Evolutionary conservation across 2,797 vertebrate genomes (phyloP), one percentile per base, ranked within the genome.

Genomic region (Streptopelia turtur): DNA sequence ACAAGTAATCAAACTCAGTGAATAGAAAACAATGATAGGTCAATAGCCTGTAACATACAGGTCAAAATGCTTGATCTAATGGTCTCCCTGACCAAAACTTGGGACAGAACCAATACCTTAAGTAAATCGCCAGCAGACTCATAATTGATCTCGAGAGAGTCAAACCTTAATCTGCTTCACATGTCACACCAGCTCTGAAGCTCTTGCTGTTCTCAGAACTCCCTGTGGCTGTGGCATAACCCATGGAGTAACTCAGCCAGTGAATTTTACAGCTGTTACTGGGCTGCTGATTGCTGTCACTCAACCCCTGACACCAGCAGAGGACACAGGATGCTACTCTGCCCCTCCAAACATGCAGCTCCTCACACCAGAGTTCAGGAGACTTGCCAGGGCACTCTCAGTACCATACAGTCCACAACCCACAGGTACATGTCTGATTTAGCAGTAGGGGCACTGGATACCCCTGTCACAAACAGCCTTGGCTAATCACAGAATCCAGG

Each of bases 51-150:
- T 53, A 68, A 64, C 16, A 50, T 28, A 37, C 4, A 53, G 52
- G 27, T 10, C 35, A 70, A 68, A 66, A 31, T 63, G 47, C 21
- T 64, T 53, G 13, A n/a, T 59, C 28, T 68, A 56, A 77, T 37
- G 45, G 3, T 37, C 5, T 65, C 33, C 35, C 27, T 66, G 27
- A 64, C 45, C 45, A 31, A 77, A 68, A 69, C 13, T 22, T 57
- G 5, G 43, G 39, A n/a, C 37, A 12, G 3, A n/a, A 47, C 13
- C 41, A 2, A 0, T 43, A 80, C 41, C n/a, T 33, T 1, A 49
- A 52, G 56, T 22, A 63, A 59, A 37, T 59, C 23, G 21, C 35
- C 64, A 83, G 16, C 55, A 71, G 43, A 43, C 15, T 88, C 63
- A 8, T 17, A 52, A 69, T 0, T 53, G 45, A 50, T n/a, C 11